Base-by-base conservation (phyloP, 2,113 vertebrate species). In the Alexandromys fortis region DNA sequence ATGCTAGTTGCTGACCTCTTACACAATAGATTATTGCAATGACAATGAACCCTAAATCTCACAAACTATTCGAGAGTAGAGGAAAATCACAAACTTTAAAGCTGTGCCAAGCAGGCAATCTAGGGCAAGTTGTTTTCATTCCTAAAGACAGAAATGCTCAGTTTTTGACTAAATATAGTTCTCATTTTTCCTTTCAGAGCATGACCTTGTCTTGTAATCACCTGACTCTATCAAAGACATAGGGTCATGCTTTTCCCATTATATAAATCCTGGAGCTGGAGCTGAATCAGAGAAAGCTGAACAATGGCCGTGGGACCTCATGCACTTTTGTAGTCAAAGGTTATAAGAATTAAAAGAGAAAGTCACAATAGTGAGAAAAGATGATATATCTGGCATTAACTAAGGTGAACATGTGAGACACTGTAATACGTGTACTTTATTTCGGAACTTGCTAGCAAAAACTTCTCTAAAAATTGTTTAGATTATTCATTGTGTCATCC, bases 81-180 rank as follows among this genome's bases (percentile, higher is more conserved):
- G 68, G n/a, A 81, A 16, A 47, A 92, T 83, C 33, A 77, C 10
- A 47, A 91, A n/a, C 14, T 7, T 35, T 94, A 87, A 94, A 92
- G 35, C 33, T 75, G 10, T 70, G 38, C 5, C 19, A 26, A 26
- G 2, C 2, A 21, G 52, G 30, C 45, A 24, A 90, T 86, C 49
- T 68, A 26, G 21, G 78, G 13, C 12, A 63, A 75, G 68, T 14
- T 4, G 9, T 85, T 90, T 94, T 90, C 63, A 65, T 61, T 70
- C 26, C 78, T 76, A 77, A 78, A 92, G n/a, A 81, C 5, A 47
- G 4, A 45, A 19, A 33, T n/a, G 13, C 26, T 8, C 10, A 38
- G n/a, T 55, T 63, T 95, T 58, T 76, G 47, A 45, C 77, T 86
- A 85, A 83, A 93, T 65, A n/a, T 3, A 24, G 1, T 63, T 45